Evolutionary conservation across 2,113 vertebrate species (phyloP).

Genomic region (Eublepharis macularius): DNA sequence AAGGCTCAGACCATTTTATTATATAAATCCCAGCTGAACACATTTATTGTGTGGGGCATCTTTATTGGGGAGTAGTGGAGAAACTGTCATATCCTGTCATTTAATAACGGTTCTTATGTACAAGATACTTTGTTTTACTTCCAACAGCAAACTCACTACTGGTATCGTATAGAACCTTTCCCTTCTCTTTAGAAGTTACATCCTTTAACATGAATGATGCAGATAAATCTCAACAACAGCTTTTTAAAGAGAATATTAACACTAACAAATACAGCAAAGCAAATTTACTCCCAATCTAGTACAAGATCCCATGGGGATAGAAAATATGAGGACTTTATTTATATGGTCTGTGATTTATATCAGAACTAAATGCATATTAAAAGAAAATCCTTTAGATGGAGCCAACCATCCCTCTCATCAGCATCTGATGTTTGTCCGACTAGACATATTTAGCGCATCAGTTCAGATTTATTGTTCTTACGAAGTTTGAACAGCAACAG

Average conservation of each 20-base stretch:
- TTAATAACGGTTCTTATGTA: not conserved
- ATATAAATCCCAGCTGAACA: too few species aligned
- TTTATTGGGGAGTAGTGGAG: too few species aligned
- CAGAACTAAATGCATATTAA: conserved; percentile 48
- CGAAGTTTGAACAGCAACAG: conserved; percentile 64
- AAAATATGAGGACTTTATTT: conserved; percentile 43
- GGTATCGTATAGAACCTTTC: not conserved
- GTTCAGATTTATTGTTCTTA: conserved; percentile 70
- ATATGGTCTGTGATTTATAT: conserved; percentile 66
- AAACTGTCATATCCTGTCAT: not conserved
- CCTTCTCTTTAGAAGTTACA: not conserved
- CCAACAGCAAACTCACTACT: not conserved
- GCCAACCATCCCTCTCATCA: conserved; percentile 70
- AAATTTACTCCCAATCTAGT: conserved; percentile 29
- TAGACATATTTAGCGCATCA: conserved; percentile 80
- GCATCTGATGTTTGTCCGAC: conserved; percentile 73
- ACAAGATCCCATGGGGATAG: conserved; percentile 25
- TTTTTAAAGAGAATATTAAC: conserved; percentile 29
- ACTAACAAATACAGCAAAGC: not conserved
- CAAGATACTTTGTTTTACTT: not conserved
- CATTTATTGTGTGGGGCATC: too few species aligned
- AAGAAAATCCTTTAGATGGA: conserved; percentile 67
- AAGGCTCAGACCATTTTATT: too few species aligned
- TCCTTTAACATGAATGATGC: not conserved
- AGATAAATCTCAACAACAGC: not conserved